These are phyloP conservation scores for Phaonia tiefii DNA, from an alignment of 2,888 invertebrate species.

Conservation along the genomic window DNA sequence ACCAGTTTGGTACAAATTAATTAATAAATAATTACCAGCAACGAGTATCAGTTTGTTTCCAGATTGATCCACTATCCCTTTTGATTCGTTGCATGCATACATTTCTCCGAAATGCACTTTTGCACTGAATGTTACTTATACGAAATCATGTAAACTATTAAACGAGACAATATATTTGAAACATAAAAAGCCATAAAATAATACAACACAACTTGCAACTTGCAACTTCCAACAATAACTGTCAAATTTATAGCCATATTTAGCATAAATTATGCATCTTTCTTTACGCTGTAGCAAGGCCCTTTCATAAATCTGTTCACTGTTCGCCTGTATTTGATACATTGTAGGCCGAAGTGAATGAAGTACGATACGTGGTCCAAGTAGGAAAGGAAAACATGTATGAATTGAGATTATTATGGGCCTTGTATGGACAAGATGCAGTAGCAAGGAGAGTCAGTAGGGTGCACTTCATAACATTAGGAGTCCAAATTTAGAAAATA, in stretches of 20 bases:
- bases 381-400: slow-evolving; percentile 41
- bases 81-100: too few species aligned
- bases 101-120: too few species aligned
- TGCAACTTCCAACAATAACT: slow-evolving; percentile 63
- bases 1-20: too few species aligned
- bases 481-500: slow-evolving; percentile 46
- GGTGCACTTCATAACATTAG: slow-evolving; percentile 61
- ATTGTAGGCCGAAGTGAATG: too few species aligned
- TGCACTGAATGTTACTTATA: not conserved
- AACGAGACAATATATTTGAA: slow-evolving; percentile 25
- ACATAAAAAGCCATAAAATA: too few species aligned
- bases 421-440: slow-evolving; percentile 61
- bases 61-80: too few species aligned
- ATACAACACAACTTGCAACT: slow-evolving; percentile 32
- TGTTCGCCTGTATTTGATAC: slow-evolving; percentile 11
- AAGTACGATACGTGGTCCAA: slow-evolving; percentile 3
- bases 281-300: slow-evolving; percentile 44
- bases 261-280: slow-evolving; percentile 76
- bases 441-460: slow-evolving; percentile 64
- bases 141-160: slow-evolving; percentile 43
- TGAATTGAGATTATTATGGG: slow-evolving; percentile 45
- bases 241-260: slow-evolving; percentile 77
- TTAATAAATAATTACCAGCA: too few species aligned
- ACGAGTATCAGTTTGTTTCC: too few species aligned
- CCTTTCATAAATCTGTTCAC: slow-evolving; percentile 62